Conservation (phyloP, 2,888 invertebrate species). For the Tanytarsus gracilentus region DNA sequence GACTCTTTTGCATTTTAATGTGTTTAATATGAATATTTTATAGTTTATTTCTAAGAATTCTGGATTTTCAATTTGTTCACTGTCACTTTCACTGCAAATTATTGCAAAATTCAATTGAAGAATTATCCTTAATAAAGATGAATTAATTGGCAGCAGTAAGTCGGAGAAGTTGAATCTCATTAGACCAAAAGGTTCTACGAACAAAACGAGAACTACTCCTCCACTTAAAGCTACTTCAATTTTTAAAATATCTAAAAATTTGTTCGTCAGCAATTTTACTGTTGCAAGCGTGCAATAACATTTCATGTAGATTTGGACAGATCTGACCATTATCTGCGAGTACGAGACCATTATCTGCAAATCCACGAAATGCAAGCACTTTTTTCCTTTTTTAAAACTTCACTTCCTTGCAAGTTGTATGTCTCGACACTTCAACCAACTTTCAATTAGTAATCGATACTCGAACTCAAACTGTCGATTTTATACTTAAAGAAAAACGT, state of each 20-base stretch:
- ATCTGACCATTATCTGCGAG: slow-evolving; percentile 16
- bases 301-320: slow-evolving; percentile 28
- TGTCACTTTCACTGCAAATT: neutral
- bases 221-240: slow-evolving; percentile 21
- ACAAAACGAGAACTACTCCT: slow-evolving; percentile 26
- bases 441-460: slow-evolving; percentile 26
- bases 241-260: neutral
- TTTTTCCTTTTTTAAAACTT: neutral
- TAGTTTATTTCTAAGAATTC: too few relatives aligned
- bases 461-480: slow-evolving; percentile 23
- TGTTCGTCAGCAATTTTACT: neutral
- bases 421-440: slow-evolving; percentile 15
- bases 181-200: too few relatives aligned
- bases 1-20: too few relatives aligned
- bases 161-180: slow-evolving; percentile 29
- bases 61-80: too few relatives aligned
- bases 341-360: slow-evolving; percentile 25
- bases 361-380: slow-evolving; percentile 27
- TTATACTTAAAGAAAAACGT: slow-evolving; percentile 25
- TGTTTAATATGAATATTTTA: too few relatives aligned
- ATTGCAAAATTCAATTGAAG: neutral
- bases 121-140: neutral
- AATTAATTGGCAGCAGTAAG: slow-evolving; percentile 11
- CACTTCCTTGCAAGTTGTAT: neutral
- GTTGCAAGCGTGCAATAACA: slow-evolving; percentile 1